Percentiles rank a stretch among this genome's conserved stretches.
Evolutionary conservation across 2,888 invertebrate genomes (phyloP).

Genomic region (Pristionchus entomophagus): DNA sequence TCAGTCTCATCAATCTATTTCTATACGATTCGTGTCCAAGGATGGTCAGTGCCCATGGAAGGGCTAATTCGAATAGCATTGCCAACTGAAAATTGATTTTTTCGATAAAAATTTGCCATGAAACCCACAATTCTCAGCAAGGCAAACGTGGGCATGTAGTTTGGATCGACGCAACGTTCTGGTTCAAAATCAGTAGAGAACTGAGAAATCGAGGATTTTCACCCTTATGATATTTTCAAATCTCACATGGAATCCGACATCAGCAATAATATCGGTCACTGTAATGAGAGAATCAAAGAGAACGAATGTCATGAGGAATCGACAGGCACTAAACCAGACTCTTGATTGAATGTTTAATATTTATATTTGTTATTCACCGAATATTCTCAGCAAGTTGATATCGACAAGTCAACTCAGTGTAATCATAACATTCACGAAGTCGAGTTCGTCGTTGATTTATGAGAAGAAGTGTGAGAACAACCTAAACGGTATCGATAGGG

Average conservation of each 20-base stretch:
- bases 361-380: neutral
- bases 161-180: neutral
- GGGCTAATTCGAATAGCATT: neutral
- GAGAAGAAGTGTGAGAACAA: neutral
- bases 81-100: neutral
- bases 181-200: neutral
- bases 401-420: neutral
- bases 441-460: neutral
- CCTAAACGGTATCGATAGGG: neutral
- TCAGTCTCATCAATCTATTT: neutral
- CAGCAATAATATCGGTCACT: neutral
- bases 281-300: slow-evolving; percentile 1
- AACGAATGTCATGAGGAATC: neutral
- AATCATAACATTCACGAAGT: neutral
- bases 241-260: neutral
- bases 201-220: neutral
- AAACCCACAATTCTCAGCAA: neutral
- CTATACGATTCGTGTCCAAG: neutral
- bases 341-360: neutral
- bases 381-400: slow-evolving; percentile 25
- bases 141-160: neutral
- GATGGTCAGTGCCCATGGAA: neutral
- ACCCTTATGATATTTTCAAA: too few species aligned
- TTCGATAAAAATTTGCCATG: too few species aligned
- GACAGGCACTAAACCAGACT: neutral